Evolutionary conservation across 2,888 invertebrate genomes (phyloP), one percentile per base, ranked within the genome.

Genomic region (Chymomyza amoena): DNA sequence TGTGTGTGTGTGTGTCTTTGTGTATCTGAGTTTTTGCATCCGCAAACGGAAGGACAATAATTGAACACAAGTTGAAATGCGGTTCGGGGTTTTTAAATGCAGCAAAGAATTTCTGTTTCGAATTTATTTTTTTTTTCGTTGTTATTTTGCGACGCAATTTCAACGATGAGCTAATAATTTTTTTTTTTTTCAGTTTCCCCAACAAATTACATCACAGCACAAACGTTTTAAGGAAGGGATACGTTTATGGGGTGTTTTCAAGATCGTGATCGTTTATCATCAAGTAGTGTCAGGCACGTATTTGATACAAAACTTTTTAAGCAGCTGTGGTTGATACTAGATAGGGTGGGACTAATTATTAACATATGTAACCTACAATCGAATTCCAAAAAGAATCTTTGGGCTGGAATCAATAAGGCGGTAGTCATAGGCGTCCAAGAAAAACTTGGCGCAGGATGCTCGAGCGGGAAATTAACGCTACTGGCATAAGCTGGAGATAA

Each of bases 41-140:
- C 62, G 45, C 69, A 75, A 67, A 56, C 87, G 84, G 84, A 84
- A 88, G 88, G 87, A 84, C 84, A 79, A 83, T 85, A 79, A 83
- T 83, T 86, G 76, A 71, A 66, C 64, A 32, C 73, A 52, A 45
- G 39, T 45, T 45, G 13, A 2, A 45, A 45, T 45, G 39, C 13
- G 39, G 39, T 32, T 7, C 64, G 70, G 39, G 51, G 52, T 18
- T 62, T 39, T 63, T 32, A 45, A 45, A 45, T 45, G 39, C 39
- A 45, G 4, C 3, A 13, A 13, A 45, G 39, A 45, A 45, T 45
- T 45, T 45, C 39, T 45, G 39, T 45, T 45, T 6, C 39, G 39
- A 45, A 6, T 45, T 45, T 32, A 32, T 32, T 3, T 25, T 25
- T 13, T 45, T 45, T 76, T 76, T 76, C 61, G 57, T 25, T 57